Evolutionary conservation across 2,797 vertebrate species (phyloP).

Genomic region (Amblyopsis hoosieri): DNA sequence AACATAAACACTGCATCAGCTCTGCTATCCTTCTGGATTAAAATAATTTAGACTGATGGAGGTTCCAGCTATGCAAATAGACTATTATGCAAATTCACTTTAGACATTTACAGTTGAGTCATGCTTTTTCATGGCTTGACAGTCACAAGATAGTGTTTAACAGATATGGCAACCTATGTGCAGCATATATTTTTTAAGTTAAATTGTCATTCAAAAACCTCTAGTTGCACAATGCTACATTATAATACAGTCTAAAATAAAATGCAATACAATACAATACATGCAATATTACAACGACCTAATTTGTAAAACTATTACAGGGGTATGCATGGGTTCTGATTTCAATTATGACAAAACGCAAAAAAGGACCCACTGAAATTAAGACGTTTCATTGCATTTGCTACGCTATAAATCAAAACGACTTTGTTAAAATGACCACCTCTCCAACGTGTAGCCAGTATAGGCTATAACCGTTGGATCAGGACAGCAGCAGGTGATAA

Average conservation of each 20-base stretch:
- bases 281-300: no score
- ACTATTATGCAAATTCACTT: constrained; percentile 31
- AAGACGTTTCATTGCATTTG: no score
- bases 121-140: neutral
- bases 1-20: neutral
- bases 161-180: neutral
- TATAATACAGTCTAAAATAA: no score
- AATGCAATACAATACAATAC: no score
- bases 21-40: neutral
- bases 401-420: constrained; percentile 2
- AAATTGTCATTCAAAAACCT: no score
- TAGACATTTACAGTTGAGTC: constrained; percentile 15
- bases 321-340: neutral
- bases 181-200: no score
- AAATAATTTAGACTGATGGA: neutral
- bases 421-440: constrained; percentile 13
- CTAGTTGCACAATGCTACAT: no score
- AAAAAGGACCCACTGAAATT: no score
- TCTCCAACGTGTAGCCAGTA: neutral
- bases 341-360: neutral
- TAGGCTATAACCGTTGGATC: neutral
- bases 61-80: constrained; percentile 15
- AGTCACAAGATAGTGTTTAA: no score
- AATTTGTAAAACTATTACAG: neutral
- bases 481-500: neutral